Evolutionary conservation across 2,797 vertebrate genomes (phyloP).

Genomic region (Aselliscus stoliczkanus): DNA sequence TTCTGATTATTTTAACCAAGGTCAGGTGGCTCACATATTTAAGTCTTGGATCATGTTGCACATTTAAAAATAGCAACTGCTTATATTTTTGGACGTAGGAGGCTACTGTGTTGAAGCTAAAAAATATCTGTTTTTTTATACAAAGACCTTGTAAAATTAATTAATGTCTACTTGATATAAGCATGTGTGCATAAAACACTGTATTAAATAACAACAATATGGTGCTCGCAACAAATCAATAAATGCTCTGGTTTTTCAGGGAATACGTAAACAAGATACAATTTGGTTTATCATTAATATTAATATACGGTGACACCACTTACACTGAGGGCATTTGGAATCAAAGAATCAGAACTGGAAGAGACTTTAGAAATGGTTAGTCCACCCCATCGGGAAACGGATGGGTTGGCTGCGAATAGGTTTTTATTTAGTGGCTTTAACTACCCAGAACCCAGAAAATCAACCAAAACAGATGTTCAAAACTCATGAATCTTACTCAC

Average conservation of each 20-base stretch:
- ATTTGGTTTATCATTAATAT: not conserved
- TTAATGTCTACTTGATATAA: not conserved
- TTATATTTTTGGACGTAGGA: constrained; percentile 29
- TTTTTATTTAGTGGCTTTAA: not conserved
- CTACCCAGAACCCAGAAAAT: not conserved
- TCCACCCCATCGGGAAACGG: not conserved
- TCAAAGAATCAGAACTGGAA: constrained; percentile 28
- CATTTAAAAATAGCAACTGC: constrained; percentile 56
- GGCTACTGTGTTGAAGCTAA: not conserved
- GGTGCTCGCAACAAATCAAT: not conserved
- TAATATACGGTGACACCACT: not conserved
- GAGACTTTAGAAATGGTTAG: not conserved
- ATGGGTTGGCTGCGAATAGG: not conserved
- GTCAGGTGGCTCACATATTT: constrained; percentile 30
- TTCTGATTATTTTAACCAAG: constrained; percentile 19
- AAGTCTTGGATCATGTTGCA: constrained; percentile 10
- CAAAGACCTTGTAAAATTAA: not conserved
- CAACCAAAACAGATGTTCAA: not conserved
- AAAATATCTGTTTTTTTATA: not conserved
- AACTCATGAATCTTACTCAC: not conserved
- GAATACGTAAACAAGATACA: not conserved
- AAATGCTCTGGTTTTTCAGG: not conserved
- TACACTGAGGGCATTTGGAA: constrained; percentile 1
- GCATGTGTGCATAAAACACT: not conserved
- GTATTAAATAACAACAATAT: not conserved